phyloP scores from a whole-genome alignment of 2,797 vertebrate genomes.

The Clarias platycephalus region DNA sequence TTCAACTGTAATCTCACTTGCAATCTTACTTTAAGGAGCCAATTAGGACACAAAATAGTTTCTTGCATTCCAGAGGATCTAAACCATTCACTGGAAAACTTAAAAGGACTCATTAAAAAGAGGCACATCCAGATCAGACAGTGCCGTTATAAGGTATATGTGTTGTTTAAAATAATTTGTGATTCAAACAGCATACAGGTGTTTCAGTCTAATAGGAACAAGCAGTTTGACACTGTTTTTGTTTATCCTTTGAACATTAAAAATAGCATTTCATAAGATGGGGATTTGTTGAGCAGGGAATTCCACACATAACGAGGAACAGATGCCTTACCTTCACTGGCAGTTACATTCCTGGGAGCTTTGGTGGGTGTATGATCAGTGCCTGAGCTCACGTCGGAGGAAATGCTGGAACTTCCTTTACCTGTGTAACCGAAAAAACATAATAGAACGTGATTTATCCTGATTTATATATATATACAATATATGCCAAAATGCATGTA shows the following conservation, averaged over 20 bases:
- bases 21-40: slow-evolving; percentile 24
- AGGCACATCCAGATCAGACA: slow-evolving; percentile 7
- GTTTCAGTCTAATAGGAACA: slow-evolving; percentile 64
- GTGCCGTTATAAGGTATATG: slow-evolving; percentile 43
- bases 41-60: slow-evolving; percentile 29
- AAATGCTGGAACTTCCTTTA: slow-evolving; percentile 99
- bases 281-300: slow-evolving; percentile 48
- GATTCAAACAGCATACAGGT: slow-evolving; percentile 62
- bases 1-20: not conserved
- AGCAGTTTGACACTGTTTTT: slow-evolving; percentile 70
- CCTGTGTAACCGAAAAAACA: slow-evolving; percentile 71
- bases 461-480: slow-evolving; percentile 32
- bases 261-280: slow-evolving; percentile 61
- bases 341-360: slow-evolving; percentile 93
- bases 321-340: slow-evolving; percentile 94
- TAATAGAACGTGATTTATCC: slow-evolving; percentile 32
- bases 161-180: slow-evolving; percentile 59
- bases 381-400: slow-evolving; percentile 98
- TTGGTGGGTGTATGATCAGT: slow-evolving; percentile 96
- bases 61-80: slow-evolving; percentile 19
- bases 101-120: slow-evolving; percentile 24
- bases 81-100: slow-evolving; percentile 23
- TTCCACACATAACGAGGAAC: slow-evolving; percentile 76
- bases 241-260: slow-evolving; percentile 72
- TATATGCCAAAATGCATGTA: no score